Evolutionary conservation across 2,797 vertebrate genomes (phyloP), one percentile per base, ranked within the genome.

Genomic region (Microctenopoma steveboyesi): DNA sequence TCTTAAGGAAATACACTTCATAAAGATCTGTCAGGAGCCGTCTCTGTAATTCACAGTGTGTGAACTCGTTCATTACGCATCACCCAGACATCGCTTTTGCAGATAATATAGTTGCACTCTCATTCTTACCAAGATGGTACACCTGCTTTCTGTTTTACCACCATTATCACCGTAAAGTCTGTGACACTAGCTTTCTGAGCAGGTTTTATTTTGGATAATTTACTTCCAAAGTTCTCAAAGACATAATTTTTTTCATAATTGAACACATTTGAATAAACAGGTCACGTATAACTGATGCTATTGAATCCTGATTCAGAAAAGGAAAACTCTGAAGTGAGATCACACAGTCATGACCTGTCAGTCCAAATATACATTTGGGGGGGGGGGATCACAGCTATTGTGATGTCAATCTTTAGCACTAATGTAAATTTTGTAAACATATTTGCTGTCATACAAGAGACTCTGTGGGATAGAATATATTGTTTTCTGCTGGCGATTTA

Each of bases 311-410:
- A 45, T 45, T 47, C 30, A 66, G 1, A 68, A 62, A 27, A 61
- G 66, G 65, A 47, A 76, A 72, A 53, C 54, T 37, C 28, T 46
- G 55, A 85, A 64, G 69, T 66, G 79, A 76, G 79, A 37, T 74
- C 62, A 68, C 64, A 69, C 46, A 83, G 15, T 49, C 37, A 37
- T 27, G 55, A 74, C 0, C 45, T 45, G 42, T 70, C 65, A 53
- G 39, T 60, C 22, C 25, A 53, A 81, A 62, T 9, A 33, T 4
- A 7, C 37, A 50, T 35, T 35, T 62, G 7, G 28, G 55, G 12
- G 4, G 45, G 39, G 15, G 43, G 2, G 1, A 9, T 45, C 42
- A 50, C 8, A 13, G n/a, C 40, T 40, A 14, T 42, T 7, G 2
- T 39, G 47, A 33, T 33, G 30, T 33, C 30, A 33, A 33, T 33